phyloP scores from a whole-genome alignment of 92 coral and sea anemone species.

The Metridium senile region DNA sequence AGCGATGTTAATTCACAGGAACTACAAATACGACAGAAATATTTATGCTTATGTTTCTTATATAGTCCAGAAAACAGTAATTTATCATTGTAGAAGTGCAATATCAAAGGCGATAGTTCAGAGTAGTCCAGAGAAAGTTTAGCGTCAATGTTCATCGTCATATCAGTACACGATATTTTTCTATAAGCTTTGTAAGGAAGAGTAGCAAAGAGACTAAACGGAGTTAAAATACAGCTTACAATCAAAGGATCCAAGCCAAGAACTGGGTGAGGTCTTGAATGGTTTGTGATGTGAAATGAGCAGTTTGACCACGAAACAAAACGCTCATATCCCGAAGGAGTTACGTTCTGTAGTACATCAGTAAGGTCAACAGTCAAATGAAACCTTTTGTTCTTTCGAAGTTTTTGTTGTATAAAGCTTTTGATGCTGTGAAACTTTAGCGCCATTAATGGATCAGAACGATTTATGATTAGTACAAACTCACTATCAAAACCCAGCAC shows the following conservation, averaged over 20 bases:
- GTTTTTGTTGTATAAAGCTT: conserved; percentile 9
- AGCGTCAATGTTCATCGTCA: neutral
- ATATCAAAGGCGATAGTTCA: conserved; percentile 19
- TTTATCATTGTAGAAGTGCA: conserved; percentile 12
- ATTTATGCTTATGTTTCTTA: conserved; percentile 1
- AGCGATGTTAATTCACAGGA: conserved; percentile 1
- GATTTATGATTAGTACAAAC: conserved; percentile 51
- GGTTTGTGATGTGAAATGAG: conserved; percentile 50
- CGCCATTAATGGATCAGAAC: conserved; percentile 36
- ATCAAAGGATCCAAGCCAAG: conserved; percentile 19
- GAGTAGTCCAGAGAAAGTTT: neutral
- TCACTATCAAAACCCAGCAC: conserved; percentile 69
- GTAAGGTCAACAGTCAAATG: conserved; percentile 31
- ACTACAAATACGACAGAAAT: neutral
- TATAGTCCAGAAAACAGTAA: neutral
- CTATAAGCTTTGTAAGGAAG: conserved; percentile 16
- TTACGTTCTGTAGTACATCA: conserved; percentile 10
- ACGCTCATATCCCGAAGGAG: conserved; percentile 19
- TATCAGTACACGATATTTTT: neutral
- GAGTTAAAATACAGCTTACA: conserved; percentile 2
- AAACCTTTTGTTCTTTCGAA: conserved; percentile 31
- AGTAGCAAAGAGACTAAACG: neutral
- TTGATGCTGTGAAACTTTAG: conserved; percentile 2
- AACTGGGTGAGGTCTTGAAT: conserved; percentile 48
- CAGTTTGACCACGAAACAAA: conserved; percentile 44